Base-by-base conservation (phyloP, 2,797 vertebrate species). In the Fistularia commersonii region DNA sequence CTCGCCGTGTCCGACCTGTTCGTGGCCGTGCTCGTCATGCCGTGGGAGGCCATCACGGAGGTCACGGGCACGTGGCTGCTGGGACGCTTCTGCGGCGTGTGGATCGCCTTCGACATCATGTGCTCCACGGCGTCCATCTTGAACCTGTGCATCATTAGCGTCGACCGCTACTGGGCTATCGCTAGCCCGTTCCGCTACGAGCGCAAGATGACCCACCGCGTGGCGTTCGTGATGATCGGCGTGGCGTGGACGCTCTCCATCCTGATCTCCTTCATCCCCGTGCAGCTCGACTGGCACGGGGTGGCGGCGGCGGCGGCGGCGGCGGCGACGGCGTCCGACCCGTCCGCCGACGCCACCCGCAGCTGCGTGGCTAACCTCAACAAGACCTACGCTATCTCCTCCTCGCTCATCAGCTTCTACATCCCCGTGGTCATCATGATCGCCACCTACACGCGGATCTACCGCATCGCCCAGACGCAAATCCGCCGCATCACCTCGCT, bases 21-120 rank as follows among this genome's bases (percentile, higher is more conserved):
- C 34, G 91, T 93, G 75, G 91, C 88, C 4, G 70, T 92, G 6
- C 85, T 93, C 47, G 91, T 92, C 77, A 93, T 91, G 91, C 91
- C 89, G 1, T 93, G 91, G 92, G 74, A 88, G 46, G 91, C 90
- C 0, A 81, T 86, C 15, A 77, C 81, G 0, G 85, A 91, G 61
- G 90, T 90, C 14, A 71, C 64, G 0, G 91, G 91, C 0, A 76
- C 79, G 47, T 91, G 91, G 91, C 84, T 91, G 6, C 93, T 92
- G 8, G 91, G 91, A 1, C 69, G 75, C 33, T 93, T 94, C 75
- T 91, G 92, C 9, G 88, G 92, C 58, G 77, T 89, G 11, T 93
- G 92, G 92, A 86, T 93, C 13, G 91, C 92, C 40, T 93, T 91
- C 7, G 92, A 92, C 74, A 92, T 93, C 70, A 89, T 86, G 89